Evolutionary conservation across 2,888 invertebrate species (phyloP).

Genomic region (Zaprionus bogoriensis): DNA sequence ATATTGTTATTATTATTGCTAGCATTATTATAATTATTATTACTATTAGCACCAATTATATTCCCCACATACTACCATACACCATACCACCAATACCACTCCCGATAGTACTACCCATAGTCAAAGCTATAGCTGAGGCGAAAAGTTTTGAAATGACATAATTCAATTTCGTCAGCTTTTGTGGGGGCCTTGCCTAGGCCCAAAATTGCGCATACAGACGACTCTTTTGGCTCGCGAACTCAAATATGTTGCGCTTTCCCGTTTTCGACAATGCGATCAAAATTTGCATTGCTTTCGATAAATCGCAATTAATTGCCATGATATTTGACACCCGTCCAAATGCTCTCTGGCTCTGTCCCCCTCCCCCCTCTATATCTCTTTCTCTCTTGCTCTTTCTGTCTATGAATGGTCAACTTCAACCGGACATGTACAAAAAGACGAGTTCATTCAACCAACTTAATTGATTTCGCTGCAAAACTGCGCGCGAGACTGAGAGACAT

Average conservation of each 20-base stretch:
- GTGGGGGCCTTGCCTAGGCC: too few relatives aligned
- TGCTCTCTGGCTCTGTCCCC: too few relatives aligned
- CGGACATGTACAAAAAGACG: slow-evolving; percentile 37
- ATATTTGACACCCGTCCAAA: slow-evolving; percentile 11
- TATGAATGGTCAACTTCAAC: slow-evolving; percentile 38
- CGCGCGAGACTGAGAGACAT: slow-evolving; percentile 17
- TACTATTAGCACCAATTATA: too few relatives aligned
- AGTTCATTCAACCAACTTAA: slow-evolving; percentile 68
- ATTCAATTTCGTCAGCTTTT: not conserved
- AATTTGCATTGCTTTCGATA: slow-evolving; percentile 44
- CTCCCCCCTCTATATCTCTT: too few relatives aligned
- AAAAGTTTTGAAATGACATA: not conserved
- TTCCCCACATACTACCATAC: not conserved
- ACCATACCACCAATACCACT: not conserved
- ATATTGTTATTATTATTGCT: too few relatives aligned
- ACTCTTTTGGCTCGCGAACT: slow-evolving; percentile 11
- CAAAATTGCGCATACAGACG: slow-evolving; percentile 1
- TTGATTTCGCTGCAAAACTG: slow-evolving; percentile 44
- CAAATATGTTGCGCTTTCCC: slow-evolving; percentile 10
- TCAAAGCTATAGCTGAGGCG: not conserved
- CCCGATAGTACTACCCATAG: not conserved
- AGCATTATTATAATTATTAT: too few relatives aligned
- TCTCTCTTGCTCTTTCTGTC: not conserved
- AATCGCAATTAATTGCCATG: slow-evolving; percentile 57
- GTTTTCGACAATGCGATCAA: not conserved